Base-by-base conservation (phyloP, 2,797 vertebrate species). In the Sebastolobus alascanus region DNA sequence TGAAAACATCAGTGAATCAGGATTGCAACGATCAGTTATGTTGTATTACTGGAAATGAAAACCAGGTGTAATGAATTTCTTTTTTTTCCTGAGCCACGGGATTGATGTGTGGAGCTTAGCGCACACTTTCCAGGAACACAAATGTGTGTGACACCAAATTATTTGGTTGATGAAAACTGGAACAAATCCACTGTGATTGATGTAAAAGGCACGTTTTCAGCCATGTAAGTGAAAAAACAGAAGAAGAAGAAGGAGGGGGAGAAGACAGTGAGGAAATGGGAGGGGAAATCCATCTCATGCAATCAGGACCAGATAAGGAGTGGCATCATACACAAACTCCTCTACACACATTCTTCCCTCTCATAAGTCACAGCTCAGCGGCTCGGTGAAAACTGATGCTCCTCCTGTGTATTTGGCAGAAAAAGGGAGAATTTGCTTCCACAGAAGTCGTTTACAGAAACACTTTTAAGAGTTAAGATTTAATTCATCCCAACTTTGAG, bases 291-390 rank as follows among this genome's bases (percentile, higher is more conserved):
- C 68, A 88, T 90, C 82, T 87, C 33, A 38, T 69, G 70, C 60
- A 85, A 82, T 86, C 80, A 80, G 38, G 65, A 79, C 20, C 63
- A 80, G 79, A 88, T 89, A 72, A 84, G 75, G 22, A 70, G 75
- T 68, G 70, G 60, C 83, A 80, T 75, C 61, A 68, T 63, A 82
- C 68, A 86, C 81, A 80, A 75, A 88, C 67, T 52, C 60, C 46
- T 73, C 68, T 16, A 80, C 74, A 75, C 80, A 85, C 79, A 78
- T 43, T 50, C 59, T 12, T 72, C 54, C 64, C 43, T 82, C n/a
- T 81, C 73, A 78, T 85, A 78, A 87, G 83, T 76, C 80, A 82
- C 73, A 78, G 68, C 83, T 84, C 68, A 84, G 73, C 68, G 80
- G 68, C 60, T 73, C 37, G 29, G 37, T 70, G 60, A 74, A 73